Evolutionary conservation across 2,888 invertebrate species (phyloP), one percentile per base, ranked within the genome.

Genomic region (Acleris laterana): DNA sequence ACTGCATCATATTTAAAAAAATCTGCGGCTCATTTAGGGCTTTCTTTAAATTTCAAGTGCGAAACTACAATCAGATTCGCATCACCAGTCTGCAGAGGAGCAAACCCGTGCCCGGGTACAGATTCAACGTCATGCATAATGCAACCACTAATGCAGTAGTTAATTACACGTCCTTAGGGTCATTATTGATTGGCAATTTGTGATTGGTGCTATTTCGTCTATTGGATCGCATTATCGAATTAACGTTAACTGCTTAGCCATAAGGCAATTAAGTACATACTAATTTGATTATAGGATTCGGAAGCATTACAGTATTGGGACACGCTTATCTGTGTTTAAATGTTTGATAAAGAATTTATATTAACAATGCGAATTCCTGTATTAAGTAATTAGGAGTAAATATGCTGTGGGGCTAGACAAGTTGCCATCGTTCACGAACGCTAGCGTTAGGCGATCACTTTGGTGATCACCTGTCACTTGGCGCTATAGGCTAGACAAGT

Each of bases 51-150:
- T 13, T 38, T 38, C 13, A 38, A 13, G 38, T 38, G 6, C 3
- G 16, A 17, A 46, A n/a, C 17, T 46, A 46, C 46, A n/a, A 46
- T 17, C 46, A 46, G 17, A 17, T 46, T 46, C 28, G 16, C 51
- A 28, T 25, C 16, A n/a, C 42, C 9, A 13, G 53, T 2, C 11
- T 19, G 22, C 50, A 57, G 42, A 17, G 44, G 46, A 60, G 3
- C 28, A 38, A 59, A 53, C 25, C 53, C 20, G 3, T 7, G 9
- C 20, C 19, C 71, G 74, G 73, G 72, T 75, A 77, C 82, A 82
- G 85, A 87, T 85, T 86, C 82, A 74, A 76, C 76, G 77, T 80
- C 81, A 88, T 89, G 87, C 87, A 89, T 90, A 83, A 89, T 88
- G 85, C 85, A 88, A 70, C 70, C 77, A 76, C 85, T 87, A 88